Evolutionary conservation across 2,888 invertebrate species (phyloP).

Genomic region (Salticus scenicus): DNA sequence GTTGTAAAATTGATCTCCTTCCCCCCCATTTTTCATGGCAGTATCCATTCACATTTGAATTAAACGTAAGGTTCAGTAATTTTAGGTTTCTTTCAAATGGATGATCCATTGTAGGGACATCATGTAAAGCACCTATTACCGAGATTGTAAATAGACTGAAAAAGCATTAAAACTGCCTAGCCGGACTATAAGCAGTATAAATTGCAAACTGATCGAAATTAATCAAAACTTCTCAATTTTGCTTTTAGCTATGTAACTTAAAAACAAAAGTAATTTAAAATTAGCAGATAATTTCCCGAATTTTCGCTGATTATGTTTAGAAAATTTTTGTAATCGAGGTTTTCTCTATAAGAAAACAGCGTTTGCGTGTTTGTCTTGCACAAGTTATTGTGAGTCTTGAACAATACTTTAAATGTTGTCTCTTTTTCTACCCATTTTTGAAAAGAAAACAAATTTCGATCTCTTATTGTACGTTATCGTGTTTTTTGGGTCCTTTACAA

Average conservation of each 20-base stretch:
- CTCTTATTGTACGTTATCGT: constrained; percentile 69
- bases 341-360: constrained; percentile 50
- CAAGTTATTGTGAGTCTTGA: constrained; percentile 68
- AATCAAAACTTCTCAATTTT: constrained; percentile 57
- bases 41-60: neutral
- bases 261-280: constrained; percentile 20
- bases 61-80: neutral
- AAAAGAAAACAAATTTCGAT: constrained; percentile 58
- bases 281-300: constrained; percentile 23
- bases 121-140: constrained; percentile 30
- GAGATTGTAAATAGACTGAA: constrained; percentile 40
- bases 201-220: constrained; percentile 46
- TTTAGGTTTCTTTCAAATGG: constrained; percentile 27
- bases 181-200: constrained; percentile 66
- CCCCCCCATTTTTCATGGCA: constrained; percentile 16
- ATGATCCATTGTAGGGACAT: neutral
- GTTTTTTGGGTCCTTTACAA: constrained; percentile 70
- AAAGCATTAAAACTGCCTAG: constrained; percentile 36
- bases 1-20: constrained; percentile 54
- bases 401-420: constrained; percentile 69
- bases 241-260: constrained; percentile 57
- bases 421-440: constrained; percentile 68
- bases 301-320: constrained; percentile 30
- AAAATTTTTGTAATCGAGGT: constrained; percentile 41
- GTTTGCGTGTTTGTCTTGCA: constrained; percentile 67